phyloP scores from a whole-genome alignment of 2,113 vertebrate genomes.

The Charadrius vociferus region DNA sequence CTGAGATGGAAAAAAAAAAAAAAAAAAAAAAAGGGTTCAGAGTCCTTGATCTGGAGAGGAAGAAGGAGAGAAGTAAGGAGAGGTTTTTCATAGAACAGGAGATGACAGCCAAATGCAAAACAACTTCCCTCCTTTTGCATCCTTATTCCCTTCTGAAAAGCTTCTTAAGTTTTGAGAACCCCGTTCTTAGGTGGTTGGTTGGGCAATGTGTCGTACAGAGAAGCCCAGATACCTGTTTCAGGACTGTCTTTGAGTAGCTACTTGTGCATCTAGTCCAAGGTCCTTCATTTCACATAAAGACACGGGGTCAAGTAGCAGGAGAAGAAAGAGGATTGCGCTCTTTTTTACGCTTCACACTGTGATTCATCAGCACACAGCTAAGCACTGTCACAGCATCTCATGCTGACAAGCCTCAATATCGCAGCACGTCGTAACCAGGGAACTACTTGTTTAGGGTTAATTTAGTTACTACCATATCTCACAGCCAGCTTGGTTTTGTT shows the following conservation, averaged over 20 bases:
- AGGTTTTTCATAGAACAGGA: not conserved
- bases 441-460: not conserved
- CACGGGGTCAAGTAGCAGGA: not conserved
- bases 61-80: not conserved
- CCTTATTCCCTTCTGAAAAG: not conserved
- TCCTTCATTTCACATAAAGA: not conserved
- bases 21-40: not conserved
- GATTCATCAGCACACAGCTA: not conserved
- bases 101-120: not conserved
- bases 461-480: not conserved
- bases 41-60: not conserved
- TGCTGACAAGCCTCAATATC: not conserved
- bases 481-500: not conserved
- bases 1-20: not conserved
- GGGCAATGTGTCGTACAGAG: accelerated
- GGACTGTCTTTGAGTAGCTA: not conserved
- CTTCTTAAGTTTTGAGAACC: not conserved
- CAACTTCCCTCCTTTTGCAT: not conserved
- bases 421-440: not conserved
- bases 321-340: not conserved
- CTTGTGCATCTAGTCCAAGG: accelerated
- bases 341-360: not conserved
- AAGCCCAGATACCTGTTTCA: not conserved
- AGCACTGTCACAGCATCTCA: not conserved
- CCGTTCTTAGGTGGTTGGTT: not conserved